A percentile compares a stretch with the other conserved stretches of the same genome.
These are phyloP conservation scores for Gadus chalcogrammus DNA, from an alignment of 2,113 vertebrate species.

Conservation along the genomic window DNA sequence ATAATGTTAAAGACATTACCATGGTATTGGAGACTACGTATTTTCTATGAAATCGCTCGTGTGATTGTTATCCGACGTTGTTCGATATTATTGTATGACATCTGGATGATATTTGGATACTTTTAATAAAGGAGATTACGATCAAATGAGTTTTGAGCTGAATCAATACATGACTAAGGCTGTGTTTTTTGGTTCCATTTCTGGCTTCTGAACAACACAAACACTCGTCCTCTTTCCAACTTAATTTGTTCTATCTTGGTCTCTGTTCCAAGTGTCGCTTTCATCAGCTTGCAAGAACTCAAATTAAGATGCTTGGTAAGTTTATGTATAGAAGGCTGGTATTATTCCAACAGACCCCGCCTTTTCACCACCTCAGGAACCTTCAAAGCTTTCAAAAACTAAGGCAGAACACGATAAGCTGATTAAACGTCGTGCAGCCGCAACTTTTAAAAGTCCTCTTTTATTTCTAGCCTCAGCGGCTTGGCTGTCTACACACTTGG, in stretches of 20 bases:
- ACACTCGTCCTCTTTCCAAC: not conserved
- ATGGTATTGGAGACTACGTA: too few relatives aligned
- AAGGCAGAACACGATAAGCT: not conserved
- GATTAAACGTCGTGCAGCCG: not conserved
- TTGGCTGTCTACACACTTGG: not conserved
- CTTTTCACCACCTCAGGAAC: not conserved
- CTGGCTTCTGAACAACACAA: not conserved
- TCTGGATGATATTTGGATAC: too few relatives aligned
- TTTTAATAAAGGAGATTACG: too few relatives aligned
- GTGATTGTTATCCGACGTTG: too few relatives aligned
- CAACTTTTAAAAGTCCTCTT: not conserved
- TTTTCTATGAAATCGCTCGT: too few relatives aligned
- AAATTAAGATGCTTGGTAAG: constrained; percentile 1
- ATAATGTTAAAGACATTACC: too few relatives aligned
- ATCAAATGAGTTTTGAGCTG: not conserved
- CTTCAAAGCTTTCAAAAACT: not conserved
- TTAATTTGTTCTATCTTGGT: not conserved
- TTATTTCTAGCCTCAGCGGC: not conserved
- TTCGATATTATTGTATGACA: too few relatives aligned
- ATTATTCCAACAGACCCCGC: constrained; percentile 3
- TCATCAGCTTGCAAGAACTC: not conserved
- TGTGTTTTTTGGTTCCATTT: not conserved
- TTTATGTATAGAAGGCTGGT: constrained; percentile 19
- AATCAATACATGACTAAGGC: not conserved
- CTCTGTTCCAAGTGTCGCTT: not conserved